These are phyloP conservation scores for Calameuta filiformis DNA, from an alignment of 2,888 invertebrate species.

Conservation along the genomic window DNA sequence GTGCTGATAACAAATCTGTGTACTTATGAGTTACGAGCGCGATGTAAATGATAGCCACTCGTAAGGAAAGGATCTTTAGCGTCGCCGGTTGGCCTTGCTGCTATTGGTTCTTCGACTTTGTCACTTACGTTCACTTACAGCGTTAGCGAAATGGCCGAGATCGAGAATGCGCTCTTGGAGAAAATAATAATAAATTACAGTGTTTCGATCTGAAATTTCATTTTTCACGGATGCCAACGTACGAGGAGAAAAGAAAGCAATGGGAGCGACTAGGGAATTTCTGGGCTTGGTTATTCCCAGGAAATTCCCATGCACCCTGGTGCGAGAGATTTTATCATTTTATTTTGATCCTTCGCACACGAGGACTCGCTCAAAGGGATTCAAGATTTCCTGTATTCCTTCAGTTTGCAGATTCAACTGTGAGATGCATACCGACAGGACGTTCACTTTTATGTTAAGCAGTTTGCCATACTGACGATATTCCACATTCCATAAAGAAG, in stretches of 20 bases:
- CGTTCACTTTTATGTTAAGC: constrained; percentile 36
- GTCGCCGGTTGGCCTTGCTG: constrained; percentile 37
- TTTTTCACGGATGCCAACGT: too few species aligned
- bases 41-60: neutral
- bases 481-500: constrained; percentile 18
- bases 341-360: neutral
- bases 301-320: too few species aligned
- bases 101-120: constrained; percentile 28
- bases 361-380: too few species aligned
- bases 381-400: neutral
- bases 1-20: too few species aligned
- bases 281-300: too few species aligned
- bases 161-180: neutral
- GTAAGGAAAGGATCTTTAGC: neutral
- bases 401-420: neutral
- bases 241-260: too few species aligned
- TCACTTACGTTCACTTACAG: constrained; percentile 35
- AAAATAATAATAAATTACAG: too few species aligned
- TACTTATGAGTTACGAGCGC: too few species aligned
- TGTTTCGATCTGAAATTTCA: too few species aligned
- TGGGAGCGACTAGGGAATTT: too few species aligned
- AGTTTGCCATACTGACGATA: constrained; percentile 25
- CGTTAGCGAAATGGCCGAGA: neutral
- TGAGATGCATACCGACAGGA: constrained; percentile 12
- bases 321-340: too few species aligned